Evolutionary conservation across 1,140 invertebrate species (phyloP), one percentile per base, ranked within the genome.

Genomic region (Panonychus citri): DNA sequence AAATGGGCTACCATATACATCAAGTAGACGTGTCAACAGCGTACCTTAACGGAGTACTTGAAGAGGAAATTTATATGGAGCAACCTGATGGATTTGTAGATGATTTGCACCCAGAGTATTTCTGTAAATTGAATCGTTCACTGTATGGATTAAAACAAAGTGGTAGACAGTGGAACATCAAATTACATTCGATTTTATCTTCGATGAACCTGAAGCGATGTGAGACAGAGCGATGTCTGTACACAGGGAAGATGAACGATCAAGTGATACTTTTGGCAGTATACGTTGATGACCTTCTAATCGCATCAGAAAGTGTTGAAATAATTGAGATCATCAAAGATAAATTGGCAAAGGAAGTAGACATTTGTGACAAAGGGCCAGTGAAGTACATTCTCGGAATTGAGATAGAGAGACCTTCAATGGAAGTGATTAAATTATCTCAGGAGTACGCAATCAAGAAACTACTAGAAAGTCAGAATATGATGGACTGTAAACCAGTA

Each of bases 61-160:
- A 57, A 56, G 55, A 57, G 26, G 53, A 57, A n/a, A 55, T 57
- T 12, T 57, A 57, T 34, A 57, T 55, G 54, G 25, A 53, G 15
- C 48, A 21, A 53, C 54, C 54, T 10, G 55, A 56, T 21, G 55
- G 55, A 3, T 55, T 46, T n/a, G 37, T 46, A 37, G 43, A 56
- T 28, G 3, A 27, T 34, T 12, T 10, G 10, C 60, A 64, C 46
- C 25, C n/a, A n/a, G n/a, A n/a, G n/a, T n/a, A 62, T 53, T 46
- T 64, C 1, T 56, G 54, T 19, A 51, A 55, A 61, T 54, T 74
- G 13, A 65, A 63, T 27, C 70, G 67, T 59, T 65, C 64, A 17
- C 25, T 73, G 12, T 73, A 73, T 58, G 68, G 67, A n/a, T n/a
- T n/a, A n/a, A n/a, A 71, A 58, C 69, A 74, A 60, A 65, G 67